phyloP scores from a whole-genome alignment of 37 sponge, comb jelly and placozoan species.

The Halichondria panicea region DNA sequence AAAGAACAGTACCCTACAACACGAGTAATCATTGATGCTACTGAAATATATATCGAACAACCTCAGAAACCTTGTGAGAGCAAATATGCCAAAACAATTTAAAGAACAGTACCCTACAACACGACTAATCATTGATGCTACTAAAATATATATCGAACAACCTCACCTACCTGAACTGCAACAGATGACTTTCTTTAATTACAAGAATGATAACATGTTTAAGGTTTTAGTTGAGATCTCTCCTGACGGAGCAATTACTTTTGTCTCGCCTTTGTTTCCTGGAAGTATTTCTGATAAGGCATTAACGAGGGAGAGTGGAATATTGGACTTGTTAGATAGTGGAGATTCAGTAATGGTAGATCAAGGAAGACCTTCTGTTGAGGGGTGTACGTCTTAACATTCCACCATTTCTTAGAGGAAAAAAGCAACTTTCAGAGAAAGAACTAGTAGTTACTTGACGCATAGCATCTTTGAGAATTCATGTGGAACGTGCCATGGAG shows the following conservation, averaged over 20 bases:
- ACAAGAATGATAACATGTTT: slow-evolving; percentile 54
- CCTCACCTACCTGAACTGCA: slow-evolving; percentile 41
- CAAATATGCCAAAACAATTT: slow-evolving; percentile 20
- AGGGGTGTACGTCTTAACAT: slow-evolving; percentile 7
- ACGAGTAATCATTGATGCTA: slow-evolving; percentile 46
- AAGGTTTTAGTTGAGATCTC: slow-evolving; percentile 59
- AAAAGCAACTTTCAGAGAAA: slow-evolving; percentile 24
- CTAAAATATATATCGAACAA: slow-evolving; percentile 35
- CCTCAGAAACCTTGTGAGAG: slow-evolving; percentile 23
- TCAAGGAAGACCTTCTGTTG: slow-evolving; percentile 45
- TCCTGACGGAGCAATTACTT: slow-evolving; percentile 46
- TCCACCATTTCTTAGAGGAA: slow-evolving; percentile 9
- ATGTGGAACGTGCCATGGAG: slow-evolving; percentile 60
- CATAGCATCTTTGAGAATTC: slow-evolving; percentile 60
- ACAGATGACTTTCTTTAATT: slow-evolving; percentile 44
- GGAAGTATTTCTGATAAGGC: slow-evolving; percentile 59
- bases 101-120: slow-evolving; percentile 36
- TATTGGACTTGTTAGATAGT: slow-evolving; percentile 42
- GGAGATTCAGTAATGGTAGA: slow-evolving; percentile 69
- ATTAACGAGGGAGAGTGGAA: slow-evolving; percentile 27
- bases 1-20: slow-evolving; percentile 28
- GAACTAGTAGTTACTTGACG: slow-evolving; percentile 34
- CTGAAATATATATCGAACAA: slow-evolving; percentile 36
- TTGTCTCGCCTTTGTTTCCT: slow-evolving; percentile 43
- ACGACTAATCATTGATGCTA: slow-evolving; percentile 45